Evolutionary conservation across 2,888 invertebrate genomes (phyloP), one percentile per base, ranked within the genome.

Genomic region (Helicoverpa assulta): DNA sequence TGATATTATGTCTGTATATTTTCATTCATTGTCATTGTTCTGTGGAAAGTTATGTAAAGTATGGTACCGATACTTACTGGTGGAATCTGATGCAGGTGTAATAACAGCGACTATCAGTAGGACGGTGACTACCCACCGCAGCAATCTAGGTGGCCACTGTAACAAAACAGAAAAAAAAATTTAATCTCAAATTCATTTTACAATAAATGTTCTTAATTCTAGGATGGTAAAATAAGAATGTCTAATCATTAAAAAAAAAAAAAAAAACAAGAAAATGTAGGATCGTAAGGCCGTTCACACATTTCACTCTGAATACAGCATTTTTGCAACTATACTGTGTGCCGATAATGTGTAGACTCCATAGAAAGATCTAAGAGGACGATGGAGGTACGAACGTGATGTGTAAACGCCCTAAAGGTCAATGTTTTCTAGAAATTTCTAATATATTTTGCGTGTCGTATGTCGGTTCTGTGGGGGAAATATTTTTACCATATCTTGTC

Each of bases 141-240:
- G 90, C 90, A 96, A 91, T 91, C 96, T 96, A 86, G 96, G 96
- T 86, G 96, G 96, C 94, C 94, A 95, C 97, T 97, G 96, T 0
- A 96, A 96, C 91, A 92, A 96, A 85, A 75, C 76, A 80, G 79
- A 72, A 16, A 55, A n/a, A n/a, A 43, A n/a, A 16, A 69, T 37
- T 61, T 59, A 55, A 26, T 21, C 52, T 19, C 19, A 53, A 56
- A 73, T 56, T 52, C 55, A 59, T 29, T 6, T 70, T 52, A 57
- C 55, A 37, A 59, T 40, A 58, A 76, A 61, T 57, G 70, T 52
- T 55, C 63, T 53, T 56, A 52, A 76, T 63, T 55, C 4, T 59
- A 33, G 33, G 33, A 2, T 26, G 26, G 33, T 10, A 33, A 33
- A 33, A 33, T 33, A 33, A 33, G 33, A 33, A 33, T 10, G 3